Conservation (phyloP, 2,113 vertebrate species). For the Platichthys stellatus region DNA sequence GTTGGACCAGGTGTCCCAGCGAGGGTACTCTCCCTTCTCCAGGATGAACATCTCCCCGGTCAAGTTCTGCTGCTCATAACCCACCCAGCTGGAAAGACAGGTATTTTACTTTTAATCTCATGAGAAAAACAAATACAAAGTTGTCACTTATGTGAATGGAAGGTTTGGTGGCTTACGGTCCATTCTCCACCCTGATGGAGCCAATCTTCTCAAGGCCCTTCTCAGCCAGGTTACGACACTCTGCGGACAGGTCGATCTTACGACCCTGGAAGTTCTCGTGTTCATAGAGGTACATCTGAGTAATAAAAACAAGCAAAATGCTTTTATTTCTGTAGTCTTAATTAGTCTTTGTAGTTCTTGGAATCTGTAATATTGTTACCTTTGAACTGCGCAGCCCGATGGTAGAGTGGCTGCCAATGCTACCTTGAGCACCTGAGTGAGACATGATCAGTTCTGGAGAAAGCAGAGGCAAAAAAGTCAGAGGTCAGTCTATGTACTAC, state of each 20-base stretch:
- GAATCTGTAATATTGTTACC: constrained; percentile 54
- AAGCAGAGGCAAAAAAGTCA: constrained; percentile 15
- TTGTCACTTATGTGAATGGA: background rate
- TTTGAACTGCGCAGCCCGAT: constrained; percentile 76
- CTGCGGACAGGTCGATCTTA: constrained; percentile 79
- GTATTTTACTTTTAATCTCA: background rate
- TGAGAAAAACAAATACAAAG: background rate
- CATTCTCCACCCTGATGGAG: constrained; percentile 84
- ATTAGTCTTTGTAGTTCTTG: background rate
- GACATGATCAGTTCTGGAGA: constrained; percentile 80
- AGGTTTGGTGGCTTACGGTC: constrained; percentile 78
- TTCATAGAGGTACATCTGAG: constrained; percentile 84
- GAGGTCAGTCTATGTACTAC: background rate
- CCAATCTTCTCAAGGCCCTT: constrained; percentile 81
- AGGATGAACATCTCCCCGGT: constrained; percentile 87
- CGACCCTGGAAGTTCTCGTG: constrained; percentile 87
- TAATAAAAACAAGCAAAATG: background rate
- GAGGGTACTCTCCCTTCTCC: constrained; percentile 88
- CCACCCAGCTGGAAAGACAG: constrained; percentile 80
- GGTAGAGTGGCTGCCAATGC: constrained; percentile 83
- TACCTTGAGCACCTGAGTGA: constrained; percentile 85
- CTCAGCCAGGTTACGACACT: constrained; percentile 82
- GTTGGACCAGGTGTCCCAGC: constrained; percentile 89
- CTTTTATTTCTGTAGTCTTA: background rate
- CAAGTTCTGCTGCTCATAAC: constrained; percentile 85